phyloP scores from a whole-genome alignment of 2,888 invertebrate species.

The Petrolisthes cinctipes region DNA sequence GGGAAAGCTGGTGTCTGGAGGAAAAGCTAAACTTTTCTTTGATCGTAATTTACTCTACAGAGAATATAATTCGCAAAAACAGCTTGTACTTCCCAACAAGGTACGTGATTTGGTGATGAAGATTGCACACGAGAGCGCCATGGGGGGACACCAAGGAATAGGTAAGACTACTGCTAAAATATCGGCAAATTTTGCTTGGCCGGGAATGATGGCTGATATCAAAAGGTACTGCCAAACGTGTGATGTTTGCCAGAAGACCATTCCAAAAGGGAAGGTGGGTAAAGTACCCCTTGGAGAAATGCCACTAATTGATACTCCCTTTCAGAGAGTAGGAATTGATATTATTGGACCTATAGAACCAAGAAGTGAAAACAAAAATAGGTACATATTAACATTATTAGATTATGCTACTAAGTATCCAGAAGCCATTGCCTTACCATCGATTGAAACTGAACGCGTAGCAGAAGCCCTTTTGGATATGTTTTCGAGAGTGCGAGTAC shows the following conservation, averaged over 20 bases:
- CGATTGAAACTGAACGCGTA: not conserved
- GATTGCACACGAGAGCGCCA: not conserved
- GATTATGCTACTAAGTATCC: constrained; percentile 22
- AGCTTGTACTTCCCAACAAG: not conserved
- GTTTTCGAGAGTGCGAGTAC: not conserved
- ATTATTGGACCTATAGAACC: constrained; percentile 24
- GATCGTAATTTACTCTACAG: not conserved
- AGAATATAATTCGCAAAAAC: not conserved
- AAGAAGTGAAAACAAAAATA: not conserved
- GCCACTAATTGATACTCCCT: constrained; percentile 21
- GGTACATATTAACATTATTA: constrained; percentile 16
- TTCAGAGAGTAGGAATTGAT: constrained; percentile 38
- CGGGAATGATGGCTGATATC: constrained; percentile 2
- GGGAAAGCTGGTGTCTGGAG: not conserved
- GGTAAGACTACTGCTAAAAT: not conserved
- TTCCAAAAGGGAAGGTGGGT: not conserved
- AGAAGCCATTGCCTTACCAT: constrained; percentile 1
- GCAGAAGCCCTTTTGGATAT: not conserved
- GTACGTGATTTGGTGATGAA: not conserved
- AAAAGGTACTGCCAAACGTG: constrained; percentile 17
- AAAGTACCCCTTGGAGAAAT: constrained; percentile 21
- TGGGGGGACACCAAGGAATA: not conserved
- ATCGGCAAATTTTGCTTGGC: not conserved
- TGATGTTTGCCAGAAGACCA: constrained; percentile 25
- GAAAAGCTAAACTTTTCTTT: not conserved